Conservation (phyloP, 1,140 invertebrate species). For the Drosophila ogumai region DNA sequence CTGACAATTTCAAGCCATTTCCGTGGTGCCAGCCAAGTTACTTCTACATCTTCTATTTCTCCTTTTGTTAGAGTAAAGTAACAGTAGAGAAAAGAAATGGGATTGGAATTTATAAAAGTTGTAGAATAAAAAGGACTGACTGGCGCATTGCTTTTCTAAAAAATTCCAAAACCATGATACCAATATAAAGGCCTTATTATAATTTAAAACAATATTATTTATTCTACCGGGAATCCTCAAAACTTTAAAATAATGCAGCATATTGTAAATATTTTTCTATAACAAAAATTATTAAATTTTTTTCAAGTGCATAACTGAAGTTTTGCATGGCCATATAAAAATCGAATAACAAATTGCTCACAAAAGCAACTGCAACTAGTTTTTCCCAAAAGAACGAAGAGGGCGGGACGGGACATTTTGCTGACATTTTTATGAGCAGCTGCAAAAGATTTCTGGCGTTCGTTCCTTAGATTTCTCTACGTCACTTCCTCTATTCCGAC, state of each 20-base stretch:
- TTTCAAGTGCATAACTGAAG: slow-evolving; percentile 37
- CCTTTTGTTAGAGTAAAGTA: slow-evolving; percentile 21
- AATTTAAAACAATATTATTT: too few species aligned
- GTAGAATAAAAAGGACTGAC: too few species aligned
- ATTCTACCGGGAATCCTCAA: too few species aligned
- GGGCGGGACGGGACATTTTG: slow-evolving; percentile 4
- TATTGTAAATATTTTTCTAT: not conserved
- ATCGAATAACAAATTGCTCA: slow-evolving; percentile 77
- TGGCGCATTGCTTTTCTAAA: too few species aligned
- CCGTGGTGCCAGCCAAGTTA: slow-evolving; percentile 72
- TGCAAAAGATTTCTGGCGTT: slow-evolving; percentile 72
- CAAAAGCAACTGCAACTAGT: slow-evolving; percentile 58
- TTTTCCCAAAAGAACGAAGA: slow-evolving; percentile 1
- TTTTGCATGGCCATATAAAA: slow-evolving; percentile 75
- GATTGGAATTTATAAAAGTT: not conserved
- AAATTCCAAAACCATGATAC: too few species aligned
- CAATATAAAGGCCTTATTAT: too few species aligned
- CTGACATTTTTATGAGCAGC: slow-evolving; percentile 79
- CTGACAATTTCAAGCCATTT: slow-evolving; percentile 82
- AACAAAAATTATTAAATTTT: not conserved
- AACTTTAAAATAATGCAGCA: not conserved
- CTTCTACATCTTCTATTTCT: slow-evolving; percentile 21
- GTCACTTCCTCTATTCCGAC: slow-evolving; percentile 28
- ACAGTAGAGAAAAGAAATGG: not conserved
- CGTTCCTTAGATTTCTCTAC: slow-evolving; percentile 33